Base-by-base conservation (phyloP, 35 echinoderm and acorn worm genomes). In the Chiridota heheva region DNA sequence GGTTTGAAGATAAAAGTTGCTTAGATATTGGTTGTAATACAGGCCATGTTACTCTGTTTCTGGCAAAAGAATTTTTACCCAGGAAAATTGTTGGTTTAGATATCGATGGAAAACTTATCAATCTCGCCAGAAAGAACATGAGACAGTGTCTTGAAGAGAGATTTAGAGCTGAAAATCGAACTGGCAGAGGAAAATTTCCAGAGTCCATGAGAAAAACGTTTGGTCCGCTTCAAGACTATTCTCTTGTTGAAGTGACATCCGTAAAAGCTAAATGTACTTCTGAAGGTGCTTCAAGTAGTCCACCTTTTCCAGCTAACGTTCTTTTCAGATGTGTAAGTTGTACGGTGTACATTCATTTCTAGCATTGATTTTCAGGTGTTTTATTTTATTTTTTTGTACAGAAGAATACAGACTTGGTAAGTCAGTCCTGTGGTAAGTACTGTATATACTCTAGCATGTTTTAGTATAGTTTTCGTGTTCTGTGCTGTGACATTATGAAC, bases 21-120 rank as follows among this genome's bases (percentile, higher is more conserved):
- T 55, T 98, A 36, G 95, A 98, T 81, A 98, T 98, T 89, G 95
- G 95, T 4, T 98, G 95, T 59, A 98, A 98, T 69, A 88, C 89
- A 15, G 95, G 95, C 41, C 95, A 98, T 85, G 84, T 98, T 34
- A 98, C 95, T 37, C 73, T 98, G 15, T 79, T 42, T 36, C 30
- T 98, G n/a, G 95, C 89, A 22, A 91, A 88, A 76, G 60, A 55
- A 36, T 98, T 89, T 34, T 25, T 70, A 8, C 95, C 95, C 49
- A 12, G 69, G 26, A 87, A 84, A 61, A 92, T 98, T 32, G 82
- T 88, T 34, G 95, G 95, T 10, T 81, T 98, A 18, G 95, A 98
- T 42, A 98, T 98, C 47, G 95, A 98, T 84, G 77, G 63, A 3
- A 88, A 88, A 55, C 63, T 98, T 27, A 92, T 98, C 70, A 82